phyloP scores from a whole-genome alignment of 2,797 vertebrate genomes.

The Phalanger gymnotis region DNA sequence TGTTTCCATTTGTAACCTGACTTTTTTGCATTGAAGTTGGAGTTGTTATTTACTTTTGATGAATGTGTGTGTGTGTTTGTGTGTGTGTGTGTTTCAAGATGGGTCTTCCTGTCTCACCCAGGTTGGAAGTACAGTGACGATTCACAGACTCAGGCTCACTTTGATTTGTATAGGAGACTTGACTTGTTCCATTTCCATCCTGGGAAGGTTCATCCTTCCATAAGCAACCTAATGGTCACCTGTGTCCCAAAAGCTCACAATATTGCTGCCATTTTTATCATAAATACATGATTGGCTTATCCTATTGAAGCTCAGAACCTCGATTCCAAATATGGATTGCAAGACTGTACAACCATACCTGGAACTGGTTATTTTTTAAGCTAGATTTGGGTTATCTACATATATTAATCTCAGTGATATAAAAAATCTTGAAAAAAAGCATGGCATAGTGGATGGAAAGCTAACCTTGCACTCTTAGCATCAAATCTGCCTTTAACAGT shows the following conservation, averaged over 20 bases:
- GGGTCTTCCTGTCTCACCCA: not conserved
- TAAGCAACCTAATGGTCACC: too few relatives aligned
- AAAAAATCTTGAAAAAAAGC: not conserved
- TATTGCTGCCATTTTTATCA: too few relatives aligned
- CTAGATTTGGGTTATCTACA: too few relatives aligned
- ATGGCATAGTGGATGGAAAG: not conserved
- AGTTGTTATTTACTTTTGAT: not conserved
- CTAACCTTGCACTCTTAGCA: not conserved
- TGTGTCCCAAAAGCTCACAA: too few relatives aligned
- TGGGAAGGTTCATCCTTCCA: too few relatives aligned
- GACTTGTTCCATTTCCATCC: not conserved
- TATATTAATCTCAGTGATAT: too few relatives aligned
- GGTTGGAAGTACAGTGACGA: not conserved
- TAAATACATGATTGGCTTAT: too few relatives aligned
- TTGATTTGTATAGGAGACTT: not conserved
- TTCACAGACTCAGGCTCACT: not conserved
- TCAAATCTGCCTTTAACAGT: not conserved
- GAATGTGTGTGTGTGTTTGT: not conserved
- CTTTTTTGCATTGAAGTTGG: not conserved
- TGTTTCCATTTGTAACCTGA: not conserved
- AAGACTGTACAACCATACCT: too few relatives aligned
- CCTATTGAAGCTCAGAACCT: too few relatives aligned
- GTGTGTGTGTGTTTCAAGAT: not conserved
- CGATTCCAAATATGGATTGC: too few relatives aligned
- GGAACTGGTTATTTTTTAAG: too few relatives aligned